Conservation (phyloP, 2,797 vertebrate species). For the Naso thynnoides region DNA sequence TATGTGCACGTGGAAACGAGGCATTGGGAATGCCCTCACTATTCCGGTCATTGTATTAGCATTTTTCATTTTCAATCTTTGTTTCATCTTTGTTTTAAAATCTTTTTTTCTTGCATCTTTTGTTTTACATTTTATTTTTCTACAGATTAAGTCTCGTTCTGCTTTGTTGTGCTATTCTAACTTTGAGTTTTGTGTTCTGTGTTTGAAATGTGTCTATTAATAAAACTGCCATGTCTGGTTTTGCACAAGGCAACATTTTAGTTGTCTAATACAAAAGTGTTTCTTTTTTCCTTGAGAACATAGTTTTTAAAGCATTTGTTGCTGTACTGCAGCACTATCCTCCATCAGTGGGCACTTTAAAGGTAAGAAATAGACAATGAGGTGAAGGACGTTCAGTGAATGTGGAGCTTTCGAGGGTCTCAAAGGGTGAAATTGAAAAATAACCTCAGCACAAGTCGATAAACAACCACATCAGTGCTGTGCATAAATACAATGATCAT, state of each 20-base stretch:
- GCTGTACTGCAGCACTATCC: background rate
- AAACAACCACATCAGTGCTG: background rate
- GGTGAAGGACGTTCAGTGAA: background rate
- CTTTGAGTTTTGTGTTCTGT: too few relatives aligned
- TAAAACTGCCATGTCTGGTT: too few relatives aligned
- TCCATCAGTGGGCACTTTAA: slow-evolving; percentile 1
- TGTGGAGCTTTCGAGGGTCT: background rate
- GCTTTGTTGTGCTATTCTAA: too few relatives aligned
- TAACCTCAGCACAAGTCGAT: background rate
- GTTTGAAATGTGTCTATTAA: too few relatives aligned
- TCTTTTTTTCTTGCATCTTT: too few relatives aligned
- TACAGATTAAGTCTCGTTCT: too few relatives aligned
- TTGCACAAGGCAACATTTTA: background rate
- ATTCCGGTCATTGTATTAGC: too few relatives aligned
- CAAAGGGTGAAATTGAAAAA: background rate
- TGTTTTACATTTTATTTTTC: too few relatives aligned
- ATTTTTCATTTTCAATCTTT: too few relatives aligned
- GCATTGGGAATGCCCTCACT: too few relatives aligned
- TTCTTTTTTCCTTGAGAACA: background rate
- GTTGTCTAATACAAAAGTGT: background rate
- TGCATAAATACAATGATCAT: background rate
- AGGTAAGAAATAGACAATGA: background rate
- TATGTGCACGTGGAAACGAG: too few relatives aligned
- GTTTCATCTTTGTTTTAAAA: too few relatives aligned
- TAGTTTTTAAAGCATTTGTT: background rate